Conservation (phyloP, 2,113 vertebrate species). For the Piliocolobus tephrosceles region DNA sequence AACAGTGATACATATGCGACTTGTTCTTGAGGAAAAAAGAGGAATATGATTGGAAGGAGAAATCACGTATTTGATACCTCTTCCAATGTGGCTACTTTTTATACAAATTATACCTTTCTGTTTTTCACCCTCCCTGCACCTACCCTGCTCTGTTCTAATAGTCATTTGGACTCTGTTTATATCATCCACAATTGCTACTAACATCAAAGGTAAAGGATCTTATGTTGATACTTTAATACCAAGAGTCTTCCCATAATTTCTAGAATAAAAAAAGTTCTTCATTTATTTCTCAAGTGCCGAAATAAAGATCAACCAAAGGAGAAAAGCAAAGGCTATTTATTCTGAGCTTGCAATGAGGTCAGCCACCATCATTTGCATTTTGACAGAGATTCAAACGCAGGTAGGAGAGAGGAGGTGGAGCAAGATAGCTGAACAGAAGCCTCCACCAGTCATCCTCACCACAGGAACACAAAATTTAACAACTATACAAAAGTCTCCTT, state of each 20-base stretch:
- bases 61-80: not conserved
- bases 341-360: not conserved
- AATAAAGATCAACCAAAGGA: not conserved
- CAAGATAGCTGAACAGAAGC: too few relatives aligned
- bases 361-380: not conserved
- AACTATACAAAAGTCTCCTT: too few relatives aligned
- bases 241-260: conserved; percentile 23
- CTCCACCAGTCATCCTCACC: too few relatives aligned
- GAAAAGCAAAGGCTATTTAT: not conserved
- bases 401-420: not conserved
- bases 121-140: not conserved
- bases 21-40: not conserved
- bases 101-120: not conserved
- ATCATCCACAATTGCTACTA: not conserved
- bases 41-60: not conserved
- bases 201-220: not conserved
- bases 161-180: not conserved
- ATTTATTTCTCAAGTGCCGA: conserved; percentile 10
- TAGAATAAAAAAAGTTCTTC: not conserved
- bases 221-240: not conserved
- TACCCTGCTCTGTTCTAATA: not conserved
- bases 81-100: not conserved
- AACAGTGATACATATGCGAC: not conserved
- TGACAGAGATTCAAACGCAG: not conserved
- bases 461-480: too few relatives aligned